Percentiles rank a stretch among this genome's conserved stretches.
Evolutionary conservation across 1,140 invertebrate genomes (phyloP).

Genomic region (Hormaphis cornu): DNA sequence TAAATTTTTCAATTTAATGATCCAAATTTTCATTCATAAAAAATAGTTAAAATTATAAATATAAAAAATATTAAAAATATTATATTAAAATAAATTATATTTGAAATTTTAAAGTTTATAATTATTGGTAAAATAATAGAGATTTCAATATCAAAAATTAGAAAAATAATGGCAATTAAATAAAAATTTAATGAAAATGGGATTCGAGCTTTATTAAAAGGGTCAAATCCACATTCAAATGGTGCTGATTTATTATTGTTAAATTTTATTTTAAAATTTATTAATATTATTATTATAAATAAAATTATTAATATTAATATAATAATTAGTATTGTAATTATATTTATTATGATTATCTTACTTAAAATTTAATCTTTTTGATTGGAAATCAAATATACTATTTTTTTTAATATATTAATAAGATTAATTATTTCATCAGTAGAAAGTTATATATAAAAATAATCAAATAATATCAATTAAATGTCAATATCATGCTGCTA

Average conservation of each 20-base stretch:
- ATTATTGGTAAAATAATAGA: neutral
- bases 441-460: conserved; percentile 43
- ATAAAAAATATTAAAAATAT: too few relatives aligned
- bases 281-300: neutral
- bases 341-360: neutral
- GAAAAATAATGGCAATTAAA: neutral
- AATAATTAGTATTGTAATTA: neutral
- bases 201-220: neutral
- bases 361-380: neutral
- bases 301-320: neutral
- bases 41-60: too few relatives aligned
- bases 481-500: conserved; percentile 44
- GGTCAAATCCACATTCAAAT: neutral
- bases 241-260: neutral
- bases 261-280: neutral
- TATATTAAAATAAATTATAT: neutral
- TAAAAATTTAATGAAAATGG: neutral
- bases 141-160: neutral
- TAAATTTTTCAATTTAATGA: too few relatives aligned
- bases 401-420: neutral
- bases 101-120: neutral
- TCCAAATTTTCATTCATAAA: too few relatives aligned
- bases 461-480: conserved; percentile 46
- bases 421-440: conserved; percentile 41
- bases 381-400: neutral